Evolutionary conservation across 2,888 invertebrate species (phyloP), one percentile per base, ranked within the genome.

Genomic region (Pyrochroa serraticornis): DNA sequence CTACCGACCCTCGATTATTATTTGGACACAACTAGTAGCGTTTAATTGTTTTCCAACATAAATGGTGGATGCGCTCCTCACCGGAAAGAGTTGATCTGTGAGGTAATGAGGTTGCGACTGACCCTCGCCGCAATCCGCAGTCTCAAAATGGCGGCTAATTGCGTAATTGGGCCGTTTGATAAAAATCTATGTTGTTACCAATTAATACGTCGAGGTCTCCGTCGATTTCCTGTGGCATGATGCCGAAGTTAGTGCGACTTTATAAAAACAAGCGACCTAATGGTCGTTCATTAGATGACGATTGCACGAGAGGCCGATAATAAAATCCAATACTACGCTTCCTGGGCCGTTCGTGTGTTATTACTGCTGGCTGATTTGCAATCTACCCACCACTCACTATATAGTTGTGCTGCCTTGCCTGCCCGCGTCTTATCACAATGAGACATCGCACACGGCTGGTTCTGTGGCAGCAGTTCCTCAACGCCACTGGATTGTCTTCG

Each of bases 401-500:
- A n/a, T 22, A 5, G 22, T 22, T 22, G 22, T 22, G 22, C 22
- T 22, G 22, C 22, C 35, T 36, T 8, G 9, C 39, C 9, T 10
- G 37, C 47, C n/a, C n/a, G n/a, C 14, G 30, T 30, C 47, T 49
- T 49, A 49, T 49, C 49, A 41, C 12, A 49, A 49, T 49, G 49
- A 49, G 39, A 49, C 49, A 49, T 49, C 41, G 22, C 14, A 22
- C 14, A 37, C 38, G 31, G 38, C 31, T n/a, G n/a, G n/a, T n/a
- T n/a, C n/a, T 22, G 3, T 22, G 22, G 22, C 22, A 22, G 31
- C n/a, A 47, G 37, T 47, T 47, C 38, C 37, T 47, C 9, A 32
- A 9, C 7, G 10, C 9, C 22, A 22, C 22, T 38, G 13, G 35
- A 49, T 49, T 41, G 49, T 49, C 41, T 39, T 36, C 9, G 36